phyloP scores from a whole-genome alignment of 2,113 vertebrate species.

The Erythrolamprus reginae region DNA sequence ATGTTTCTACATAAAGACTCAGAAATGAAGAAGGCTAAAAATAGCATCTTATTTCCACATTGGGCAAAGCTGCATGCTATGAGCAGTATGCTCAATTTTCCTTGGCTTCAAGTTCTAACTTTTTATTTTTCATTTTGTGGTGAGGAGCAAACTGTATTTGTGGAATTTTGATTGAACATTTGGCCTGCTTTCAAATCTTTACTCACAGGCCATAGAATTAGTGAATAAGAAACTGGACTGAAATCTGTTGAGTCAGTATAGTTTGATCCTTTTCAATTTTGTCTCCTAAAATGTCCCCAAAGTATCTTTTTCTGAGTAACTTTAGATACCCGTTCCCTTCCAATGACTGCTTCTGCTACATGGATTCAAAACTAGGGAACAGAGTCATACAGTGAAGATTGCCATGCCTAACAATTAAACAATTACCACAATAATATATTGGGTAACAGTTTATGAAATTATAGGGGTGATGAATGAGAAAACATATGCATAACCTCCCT shows the following conservation, averaged over 20 bases:
- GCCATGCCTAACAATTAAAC: not conserved
- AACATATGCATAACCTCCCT: not conserved
- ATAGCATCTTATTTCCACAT: not conserved
- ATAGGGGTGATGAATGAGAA: not conserved
- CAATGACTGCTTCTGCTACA: not conserved
- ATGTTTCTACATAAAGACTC: not conserved
- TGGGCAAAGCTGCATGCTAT: not conserved
- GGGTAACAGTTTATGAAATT: constrained; percentile 1
- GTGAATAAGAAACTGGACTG: not conserved
- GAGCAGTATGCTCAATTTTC: not conserved
- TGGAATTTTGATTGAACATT: not conserved
- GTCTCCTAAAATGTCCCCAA: not conserved
- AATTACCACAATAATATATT: not conserved
- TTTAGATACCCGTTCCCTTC: not conserved
- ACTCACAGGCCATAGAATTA: not conserved
- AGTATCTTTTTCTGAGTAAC: not conserved
- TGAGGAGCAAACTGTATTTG: not conserved
- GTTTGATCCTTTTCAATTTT: not conserved
- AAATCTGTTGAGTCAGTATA: not conserved
- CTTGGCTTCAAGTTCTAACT: not conserved
- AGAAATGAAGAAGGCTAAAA: not conserved
- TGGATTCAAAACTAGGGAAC: not conserved
- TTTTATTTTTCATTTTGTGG: not conserved
- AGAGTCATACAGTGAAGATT: not conserved
- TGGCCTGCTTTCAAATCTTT: not conserved